phyloP scores from a whole-genome alignment of 2,888 invertebrate species.

The Cetonia aurata region DNA sequence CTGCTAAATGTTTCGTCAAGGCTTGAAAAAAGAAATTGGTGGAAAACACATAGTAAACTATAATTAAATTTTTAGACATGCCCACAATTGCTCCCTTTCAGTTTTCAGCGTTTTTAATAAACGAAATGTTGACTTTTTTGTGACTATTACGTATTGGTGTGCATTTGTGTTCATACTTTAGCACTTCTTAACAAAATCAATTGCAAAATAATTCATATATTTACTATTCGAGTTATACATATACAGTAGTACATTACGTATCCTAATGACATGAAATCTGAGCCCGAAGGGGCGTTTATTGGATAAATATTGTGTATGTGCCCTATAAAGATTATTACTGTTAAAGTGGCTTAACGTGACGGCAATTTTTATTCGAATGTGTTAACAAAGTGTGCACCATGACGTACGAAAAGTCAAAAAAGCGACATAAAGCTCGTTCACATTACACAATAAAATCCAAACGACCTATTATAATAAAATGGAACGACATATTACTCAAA shows the following conservation, averaged over 20 bases:
- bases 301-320: slow-evolving; percentile 9
- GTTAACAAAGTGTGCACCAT: background rate
- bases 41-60: no score
- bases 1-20: no score
- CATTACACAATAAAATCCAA: background rate
- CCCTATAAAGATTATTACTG: background rate
- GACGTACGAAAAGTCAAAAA: slow-evolving; percentile 21
- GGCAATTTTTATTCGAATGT: background rate
- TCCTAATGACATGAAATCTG: slow-evolving; percentile 15
- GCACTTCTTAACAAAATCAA: no score
- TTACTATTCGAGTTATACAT: no score
- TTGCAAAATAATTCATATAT: no score
- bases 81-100: no score
- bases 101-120: no score
- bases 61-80: no score
- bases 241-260: background rate
- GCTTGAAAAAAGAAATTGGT: no score
- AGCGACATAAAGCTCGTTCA: slow-evolving; percentile 5
- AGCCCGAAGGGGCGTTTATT: slow-evolving; percentile 20
- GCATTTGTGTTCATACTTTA: no score
- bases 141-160: no score
- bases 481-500: slow-evolving; percentile 45
- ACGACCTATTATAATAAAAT: slow-evolving; percentile 15
- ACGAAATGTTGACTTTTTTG: no score
- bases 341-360: background rate